Conservation (phyloP, 2,797 vertebrate genomes). For the Spea hammondii region DNA sequence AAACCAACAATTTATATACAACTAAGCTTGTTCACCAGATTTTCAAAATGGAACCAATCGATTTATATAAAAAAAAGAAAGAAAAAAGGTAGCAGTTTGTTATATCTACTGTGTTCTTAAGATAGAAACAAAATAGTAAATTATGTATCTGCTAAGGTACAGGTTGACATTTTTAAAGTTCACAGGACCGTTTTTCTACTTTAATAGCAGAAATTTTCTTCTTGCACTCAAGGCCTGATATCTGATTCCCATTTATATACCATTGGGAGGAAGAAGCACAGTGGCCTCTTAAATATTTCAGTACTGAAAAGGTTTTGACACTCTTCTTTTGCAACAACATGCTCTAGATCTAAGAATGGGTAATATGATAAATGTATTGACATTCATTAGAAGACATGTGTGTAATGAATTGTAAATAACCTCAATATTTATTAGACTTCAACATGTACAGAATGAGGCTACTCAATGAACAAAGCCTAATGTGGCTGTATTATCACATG, state of each 20-base stretch:
- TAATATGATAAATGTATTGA: slow-evolving; percentile 61
- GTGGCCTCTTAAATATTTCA: slow-evolving; percentile 69
- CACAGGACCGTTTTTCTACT: slow-evolving; percentile 56
- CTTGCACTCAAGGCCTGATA: slow-evolving; percentile 61
- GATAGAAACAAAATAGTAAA: slow-evolving; percentile 64
- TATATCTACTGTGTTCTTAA: too few species aligned
- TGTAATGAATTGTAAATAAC: not conserved
- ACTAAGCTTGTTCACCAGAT: too few species aligned
- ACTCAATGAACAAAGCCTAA: slow-evolving; percentile 15
- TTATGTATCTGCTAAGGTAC: slow-evolving; percentile 68
- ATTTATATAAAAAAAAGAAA: too few species aligned
- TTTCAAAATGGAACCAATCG: too few species aligned
- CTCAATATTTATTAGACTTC: not conserved
- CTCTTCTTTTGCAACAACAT: slow-evolving; percentile 60
- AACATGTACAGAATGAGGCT: not conserved
- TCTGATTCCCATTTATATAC: slow-evolving; percentile 65
- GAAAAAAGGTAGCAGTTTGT: too few species aligned
- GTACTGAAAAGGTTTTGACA: slow-evolving; percentile 59
- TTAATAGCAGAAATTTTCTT: slow-evolving; percentile 57
- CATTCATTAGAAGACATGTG: slow-evolving; percentile 53
- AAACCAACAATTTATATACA: too few species aligned
- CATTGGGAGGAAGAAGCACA: slow-evolving; percentile 58
- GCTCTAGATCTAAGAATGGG: slow-evolving; percentile 57
- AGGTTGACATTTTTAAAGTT: slow-evolving; percentile 73
- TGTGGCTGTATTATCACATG: not conserved